Evolutionary conservation across 2,113 vertebrate genomes (phyloP), one percentile per base, ranked within the genome.

Genomic region (Mionectes macconnelli): DNA sequence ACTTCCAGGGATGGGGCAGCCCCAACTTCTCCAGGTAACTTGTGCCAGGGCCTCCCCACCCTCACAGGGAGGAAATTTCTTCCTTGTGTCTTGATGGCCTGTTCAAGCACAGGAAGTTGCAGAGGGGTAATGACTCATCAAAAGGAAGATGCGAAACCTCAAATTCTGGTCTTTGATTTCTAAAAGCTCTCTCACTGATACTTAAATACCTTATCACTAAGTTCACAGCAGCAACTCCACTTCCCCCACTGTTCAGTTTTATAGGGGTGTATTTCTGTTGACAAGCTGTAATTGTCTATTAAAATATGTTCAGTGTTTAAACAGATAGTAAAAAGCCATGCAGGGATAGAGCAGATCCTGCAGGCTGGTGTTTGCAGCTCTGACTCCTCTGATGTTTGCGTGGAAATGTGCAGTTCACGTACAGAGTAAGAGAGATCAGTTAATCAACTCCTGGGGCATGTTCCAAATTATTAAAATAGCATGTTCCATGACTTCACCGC

Each of bases 351-450:
- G 56, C 42, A 70, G 83, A 16, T 62, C 23, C 40, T 80, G 67
- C 69, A 76, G 67, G 40, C 40, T 66, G 3, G 0, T n/a, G n/a
- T 60, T 63, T 4, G 19, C 28, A 60, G 70, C 62, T 47, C 60
- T 50, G 60, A 14, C 45, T 15, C 28, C 75, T 59, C 25, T 18
- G 39, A 5, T 57, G 15, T 20, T 62, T 44, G 57, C 18, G 5
- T 16, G 23, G 67, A 68, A 88, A 82, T 0, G 0, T 22, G 19
- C 8, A 31, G 16, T 59, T 75, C 53, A 23, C 1, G 1, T 8
- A 12, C 45, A 52, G 39, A 75, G 67, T 12, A 35, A 67, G 45
- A 74, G 37, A 56, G 31, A 84, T 49, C 59, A 55, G 60, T 67
- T 39, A 23, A 74, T 91, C 47, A 63, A 3, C 67, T 66, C 70